Evolutionary conservation across 2,888 invertebrate genomes (phyloP).

Genomic region (Periphyllus acericola): DNA sequence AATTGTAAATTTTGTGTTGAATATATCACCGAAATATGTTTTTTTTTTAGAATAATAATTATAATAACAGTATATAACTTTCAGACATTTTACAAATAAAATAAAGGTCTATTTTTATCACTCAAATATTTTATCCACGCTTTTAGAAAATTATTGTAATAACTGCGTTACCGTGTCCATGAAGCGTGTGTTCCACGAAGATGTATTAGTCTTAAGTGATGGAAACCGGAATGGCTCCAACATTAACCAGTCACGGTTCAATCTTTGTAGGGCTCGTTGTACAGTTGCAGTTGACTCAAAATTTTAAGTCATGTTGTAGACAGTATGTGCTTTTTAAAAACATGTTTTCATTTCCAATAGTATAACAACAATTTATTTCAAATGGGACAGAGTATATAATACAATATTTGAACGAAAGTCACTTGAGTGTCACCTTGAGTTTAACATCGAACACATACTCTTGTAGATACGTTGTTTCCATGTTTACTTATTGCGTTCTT

Average conservation of each 20-base stretch:
- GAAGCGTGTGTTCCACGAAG: neutral
- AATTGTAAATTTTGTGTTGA: no score
- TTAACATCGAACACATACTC: neutral
- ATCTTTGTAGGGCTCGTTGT: no score
- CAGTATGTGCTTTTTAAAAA: neutral
- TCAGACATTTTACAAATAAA: no score
- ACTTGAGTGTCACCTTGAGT: neutral
- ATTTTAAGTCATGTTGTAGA: neutral
- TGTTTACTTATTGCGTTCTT: conserved; percentile 9
- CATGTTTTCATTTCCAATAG: neutral
- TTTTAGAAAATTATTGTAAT: no score
- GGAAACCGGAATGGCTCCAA: no score
- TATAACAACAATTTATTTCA: neutral
- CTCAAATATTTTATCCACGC: no score
- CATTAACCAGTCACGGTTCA: no score
- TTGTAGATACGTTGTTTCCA: neutral
- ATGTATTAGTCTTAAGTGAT: no score
- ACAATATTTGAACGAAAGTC: neutral
- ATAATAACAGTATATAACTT: no score
- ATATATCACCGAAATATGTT: no score
- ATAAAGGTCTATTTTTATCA: no score
- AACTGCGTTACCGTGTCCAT: neutral
- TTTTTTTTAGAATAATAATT: no score
- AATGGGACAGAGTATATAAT: neutral
- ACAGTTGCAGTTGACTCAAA: neutral